Evolutionary conservation across 1,140 invertebrate species (phyloP).

Genomic region (Tetragonula clypearis): DNA sequence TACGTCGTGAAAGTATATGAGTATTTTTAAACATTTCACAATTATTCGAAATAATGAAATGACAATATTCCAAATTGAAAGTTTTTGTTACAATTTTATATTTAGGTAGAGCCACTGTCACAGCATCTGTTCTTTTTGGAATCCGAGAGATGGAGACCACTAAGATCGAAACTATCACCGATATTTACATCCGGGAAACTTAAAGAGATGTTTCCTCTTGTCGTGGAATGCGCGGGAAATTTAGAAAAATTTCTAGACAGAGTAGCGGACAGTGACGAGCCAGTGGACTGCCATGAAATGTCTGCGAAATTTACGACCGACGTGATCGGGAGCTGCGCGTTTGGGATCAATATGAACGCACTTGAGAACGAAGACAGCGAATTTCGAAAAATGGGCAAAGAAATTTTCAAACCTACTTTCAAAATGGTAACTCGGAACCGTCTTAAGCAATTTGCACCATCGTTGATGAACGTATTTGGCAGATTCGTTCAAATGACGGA

Average conservation of each 20-base stretch:
- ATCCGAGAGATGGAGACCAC: constrained; percentile 79
- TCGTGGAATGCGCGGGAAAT: constrained; percentile 69
- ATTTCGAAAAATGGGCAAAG: constrained; percentile 76
- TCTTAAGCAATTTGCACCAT: constrained; percentile 55
- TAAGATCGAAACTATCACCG: constrained; percentile 80
- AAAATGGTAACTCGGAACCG: constrained; percentile 70
- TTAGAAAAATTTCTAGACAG: constrained; percentile 73
- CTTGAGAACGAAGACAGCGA: constrained; percentile 79
- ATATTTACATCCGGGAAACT: constrained; percentile 46
- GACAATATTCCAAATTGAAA: too few relatives aligned
- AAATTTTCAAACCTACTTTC: constrained; percentile 76
- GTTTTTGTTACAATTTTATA: too few relatives aligned
- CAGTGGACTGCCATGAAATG: constrained; percentile 80
- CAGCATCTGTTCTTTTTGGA: constrained; percentile 74
- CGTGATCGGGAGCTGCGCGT: constrained; percentile 77
- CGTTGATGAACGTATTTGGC: constrained; percentile 59
- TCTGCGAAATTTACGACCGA: constrained; percentile 81
- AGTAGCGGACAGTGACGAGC: constrained; percentile 59
- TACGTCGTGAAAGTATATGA: too few relatives aligned
- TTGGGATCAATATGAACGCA: constrained; percentile 78
- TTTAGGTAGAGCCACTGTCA: constrained; percentile 25
- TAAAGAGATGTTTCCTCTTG: constrained; percentile 75
- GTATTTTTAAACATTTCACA: too few relatives aligned
- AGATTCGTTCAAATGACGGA: constrained; percentile 57
- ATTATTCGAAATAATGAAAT: too few relatives aligned